Percentiles rank a stretch among this genome's conserved stretches.
Evolutionary conservation across 53 echinoderm and acorn worm genomes (phyloP).

Genomic region (Henricia sp.): DNA sequence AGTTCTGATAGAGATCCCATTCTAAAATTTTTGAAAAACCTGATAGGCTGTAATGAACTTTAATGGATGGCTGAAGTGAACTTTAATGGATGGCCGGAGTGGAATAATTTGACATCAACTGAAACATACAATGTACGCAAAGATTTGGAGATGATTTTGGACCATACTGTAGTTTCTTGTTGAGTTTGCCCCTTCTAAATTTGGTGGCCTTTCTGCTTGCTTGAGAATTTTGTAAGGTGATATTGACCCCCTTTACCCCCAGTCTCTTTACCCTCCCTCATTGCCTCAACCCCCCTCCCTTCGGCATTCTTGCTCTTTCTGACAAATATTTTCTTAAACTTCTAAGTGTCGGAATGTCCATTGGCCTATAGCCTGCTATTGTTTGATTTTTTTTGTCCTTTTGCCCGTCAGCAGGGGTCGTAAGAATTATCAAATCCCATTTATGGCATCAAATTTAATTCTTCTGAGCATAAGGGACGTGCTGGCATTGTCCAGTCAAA

Average conservation of each 20-base stretch:
- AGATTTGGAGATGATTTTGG: no score
- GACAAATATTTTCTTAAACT: background rate
- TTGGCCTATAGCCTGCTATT: constrained; percentile 18
- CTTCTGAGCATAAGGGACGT: background rate
- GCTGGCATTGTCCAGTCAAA: constrained; percentile 32
- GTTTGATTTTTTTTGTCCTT: background rate
- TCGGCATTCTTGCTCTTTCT: background rate
- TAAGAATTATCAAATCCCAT: constrained; percentile 12
- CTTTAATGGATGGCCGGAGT: no score
- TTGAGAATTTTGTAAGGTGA: no score
- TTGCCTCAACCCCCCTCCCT: background rate
- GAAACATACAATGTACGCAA: no score
- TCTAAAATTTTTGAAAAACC: no score
- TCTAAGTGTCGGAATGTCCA: constrained; percentile 46
- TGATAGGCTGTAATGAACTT: no score
- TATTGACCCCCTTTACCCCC: background rate
- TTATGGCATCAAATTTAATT: constrained; percentile 16
- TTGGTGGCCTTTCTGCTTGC: no score
- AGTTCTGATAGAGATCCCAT: no score
- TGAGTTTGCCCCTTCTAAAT: no score
- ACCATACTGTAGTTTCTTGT: no score
- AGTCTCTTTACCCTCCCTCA: background rate
- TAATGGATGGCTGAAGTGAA: no score
- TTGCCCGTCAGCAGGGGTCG: background rate
- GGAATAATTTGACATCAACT: no score